phyloP scores from a whole-genome alignment of 2,888 invertebrate genomes.

The Idaea biselata region DNA sequence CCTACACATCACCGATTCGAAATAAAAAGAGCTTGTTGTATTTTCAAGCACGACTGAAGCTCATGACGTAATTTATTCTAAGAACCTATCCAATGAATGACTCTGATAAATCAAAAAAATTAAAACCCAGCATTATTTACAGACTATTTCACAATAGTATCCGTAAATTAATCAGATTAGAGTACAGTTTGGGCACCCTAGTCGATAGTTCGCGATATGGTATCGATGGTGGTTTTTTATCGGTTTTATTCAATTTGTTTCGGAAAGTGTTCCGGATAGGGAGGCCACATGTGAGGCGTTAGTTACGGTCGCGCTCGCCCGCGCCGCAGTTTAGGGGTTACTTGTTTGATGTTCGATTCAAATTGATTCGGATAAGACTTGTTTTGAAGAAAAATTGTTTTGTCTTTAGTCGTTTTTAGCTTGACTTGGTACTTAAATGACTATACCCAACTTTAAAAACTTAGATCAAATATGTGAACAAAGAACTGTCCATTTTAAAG shows the following conservation, averaged over 20 bases:
- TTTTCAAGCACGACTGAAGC: too few relatives aligned
- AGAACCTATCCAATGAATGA: too few relatives aligned
- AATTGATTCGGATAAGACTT: not conserved
- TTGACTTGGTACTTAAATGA: too few relatives aligned
- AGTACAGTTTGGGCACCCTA: slow-evolving; percentile 15
- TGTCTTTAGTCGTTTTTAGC: not conserved
- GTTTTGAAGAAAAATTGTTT: not conserved
- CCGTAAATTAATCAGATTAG: not conserved
- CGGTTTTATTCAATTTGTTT: slow-evolving; percentile 66
- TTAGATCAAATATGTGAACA: too few relatives aligned
- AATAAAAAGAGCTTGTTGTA: too few relatives aligned
- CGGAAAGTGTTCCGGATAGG: slow-evolving; percentile 24
- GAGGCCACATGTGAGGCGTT: not conserved
- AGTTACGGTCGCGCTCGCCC: not conserved
- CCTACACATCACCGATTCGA: too few relatives aligned
- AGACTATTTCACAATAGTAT: too few relatives aligned
- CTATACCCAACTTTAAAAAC: too few relatives aligned
- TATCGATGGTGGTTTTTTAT: slow-evolving; percentile 53
- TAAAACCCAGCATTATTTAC: not conserved
- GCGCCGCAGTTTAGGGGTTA: not conserved
- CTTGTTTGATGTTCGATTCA: not conserved
- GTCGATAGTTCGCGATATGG: slow-evolving; percentile 31
- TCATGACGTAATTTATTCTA: too few relatives aligned
- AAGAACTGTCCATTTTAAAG: too few relatives aligned
- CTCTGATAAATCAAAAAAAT: not conserved